phyloP scores from a whole-genome alignment of 2,888 invertebrate genomes.

The Stramonita haemastoma region DNA sequence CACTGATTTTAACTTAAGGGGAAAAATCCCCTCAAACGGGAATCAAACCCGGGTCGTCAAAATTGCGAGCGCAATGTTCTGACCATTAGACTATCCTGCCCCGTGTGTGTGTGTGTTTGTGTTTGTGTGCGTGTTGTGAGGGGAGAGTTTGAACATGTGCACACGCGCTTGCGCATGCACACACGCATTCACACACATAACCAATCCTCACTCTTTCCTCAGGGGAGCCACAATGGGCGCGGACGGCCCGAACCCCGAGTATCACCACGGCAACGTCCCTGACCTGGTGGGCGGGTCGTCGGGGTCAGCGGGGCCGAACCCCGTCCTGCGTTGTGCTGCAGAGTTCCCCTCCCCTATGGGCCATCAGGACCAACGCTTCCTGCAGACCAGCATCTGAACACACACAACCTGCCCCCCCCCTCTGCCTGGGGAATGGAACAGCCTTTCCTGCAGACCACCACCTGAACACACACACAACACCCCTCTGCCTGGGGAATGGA shows the following conservation, averaged over 20 bases:
- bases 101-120: no score
- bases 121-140: no score
- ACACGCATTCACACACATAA: background rate
- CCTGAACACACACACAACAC: no score
- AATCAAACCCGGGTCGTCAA: no score
- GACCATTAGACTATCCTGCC: no score
- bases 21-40: no score
- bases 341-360: background rate
- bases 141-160: no score
- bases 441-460: background rate
- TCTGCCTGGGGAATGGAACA: background rate
- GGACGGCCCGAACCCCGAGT: slow-evolving; percentile 13
- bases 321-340: background rate
- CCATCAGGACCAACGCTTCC: background rate
- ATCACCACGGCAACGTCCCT: background rate
- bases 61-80: no score
- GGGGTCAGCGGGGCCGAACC: background rate
- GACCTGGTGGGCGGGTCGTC: background rate
- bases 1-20: no score
- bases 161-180: no score
- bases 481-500: no score
- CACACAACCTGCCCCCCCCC: no score
- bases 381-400: slow-evolving; percentile 21
- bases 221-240: background rate
- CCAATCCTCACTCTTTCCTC: background rate